phyloP scores from a whole-genome alignment of 2,888 invertebrate genomes.

The Pyrgus malvae region DNA sequence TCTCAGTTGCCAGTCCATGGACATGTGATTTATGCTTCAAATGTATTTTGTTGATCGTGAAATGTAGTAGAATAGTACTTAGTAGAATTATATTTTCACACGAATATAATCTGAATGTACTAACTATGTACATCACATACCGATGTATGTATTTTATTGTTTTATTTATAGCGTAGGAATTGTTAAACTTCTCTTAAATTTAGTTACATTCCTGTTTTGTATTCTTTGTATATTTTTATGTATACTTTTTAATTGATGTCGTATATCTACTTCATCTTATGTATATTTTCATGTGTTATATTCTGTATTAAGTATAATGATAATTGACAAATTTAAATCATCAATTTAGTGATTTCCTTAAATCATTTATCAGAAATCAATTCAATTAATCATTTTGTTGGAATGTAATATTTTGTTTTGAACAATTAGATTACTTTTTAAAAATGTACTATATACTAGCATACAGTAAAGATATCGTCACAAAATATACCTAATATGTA shows the following conservation, averaged over 20 bases:
- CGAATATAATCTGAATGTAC: conserved; percentile 7
- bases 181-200: conserved; percentile 28
- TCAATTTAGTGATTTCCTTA: too few relatives aligned
- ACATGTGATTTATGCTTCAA: not conserved
- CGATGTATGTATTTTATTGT: not conserved
- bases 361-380: too few relatives aligned
- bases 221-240: not conserved
- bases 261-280: not conserved
- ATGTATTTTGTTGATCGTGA: not conserved
- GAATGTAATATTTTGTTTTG: too few relatives aligned
- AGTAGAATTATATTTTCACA: conserved; percentile 10
- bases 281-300: not conserved
- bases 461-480: too few relatives aligned
- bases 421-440: too few relatives aligned
- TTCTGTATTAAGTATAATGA: not conserved
- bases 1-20: too few relatives aligned
- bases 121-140: conserved; percentile 28
- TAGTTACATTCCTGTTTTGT: conserved; percentile 18
- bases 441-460: too few relatives aligned
- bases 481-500: too few relatives aligned
- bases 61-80: conserved; percentile 5
- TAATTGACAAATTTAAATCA: too few relatives aligned
- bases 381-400: too few relatives aligned
- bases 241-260: not conserved
- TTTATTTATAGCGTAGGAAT: conserved; percentile 29